Conservation (phyloP, 2,113 vertebrate genomes). For the Brachionichthys hirsutus region DNA sequence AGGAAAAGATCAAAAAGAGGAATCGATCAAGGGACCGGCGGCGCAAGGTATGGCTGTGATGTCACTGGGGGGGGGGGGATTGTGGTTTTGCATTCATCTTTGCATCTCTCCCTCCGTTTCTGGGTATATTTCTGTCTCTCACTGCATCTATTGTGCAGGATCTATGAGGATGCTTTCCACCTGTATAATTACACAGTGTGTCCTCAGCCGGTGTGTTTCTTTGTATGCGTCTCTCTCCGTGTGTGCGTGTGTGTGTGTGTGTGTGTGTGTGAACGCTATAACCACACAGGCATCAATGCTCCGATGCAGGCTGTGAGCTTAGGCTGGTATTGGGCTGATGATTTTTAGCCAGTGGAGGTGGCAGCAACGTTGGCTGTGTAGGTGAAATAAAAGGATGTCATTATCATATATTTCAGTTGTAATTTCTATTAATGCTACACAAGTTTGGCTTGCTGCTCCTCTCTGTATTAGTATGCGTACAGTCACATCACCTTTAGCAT, state of each 20-base stretch:
- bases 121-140: slow-evolving; percentile 11
- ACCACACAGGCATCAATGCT: slow-evolving; percentile 51
- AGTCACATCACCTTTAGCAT: slow-evolving; percentile 7
- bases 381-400: slow-evolving; percentile 22
- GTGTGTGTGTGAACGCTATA: slow-evolving; percentile 25
- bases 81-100: slow-evolving; percentile 24
- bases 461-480: slow-evolving; percentile 1
- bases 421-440: slow-evolving; percentile 44
- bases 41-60: slow-evolving; percentile 85
- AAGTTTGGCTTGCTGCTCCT: slow-evolving; percentile 18
- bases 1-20: slow-evolving; percentile 89
- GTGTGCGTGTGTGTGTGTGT: slow-evolving; percentile 15
- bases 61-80: slow-evolving; percentile 33
- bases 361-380: slow-evolving; percentile 28
- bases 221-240: slow-evolving; percentile 11
- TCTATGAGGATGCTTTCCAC: slow-evolving; percentile 39
- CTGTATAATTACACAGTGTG: slow-evolving; percentile 49
- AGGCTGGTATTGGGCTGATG: slow-evolving; percentile 36
- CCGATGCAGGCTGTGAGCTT: slow-evolving; percentile 54
- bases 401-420: slow-evolving; percentile 4
- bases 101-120: slow-evolving; percentile 18
- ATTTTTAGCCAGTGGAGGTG: slow-evolving; percentile 20
- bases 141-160: slow-evolving; percentile 36
- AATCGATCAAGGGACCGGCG: slow-evolving; percentile 94
- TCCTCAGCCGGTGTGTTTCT: slow-evolving; percentile 46